Percentiles rank a stretch among this genome's conserved stretches.
These are phyloP conservation scores for Coilia nasus DNA, from an alignment of 2,797 vertebrate genomes.

Conservation along the genomic window DNA sequence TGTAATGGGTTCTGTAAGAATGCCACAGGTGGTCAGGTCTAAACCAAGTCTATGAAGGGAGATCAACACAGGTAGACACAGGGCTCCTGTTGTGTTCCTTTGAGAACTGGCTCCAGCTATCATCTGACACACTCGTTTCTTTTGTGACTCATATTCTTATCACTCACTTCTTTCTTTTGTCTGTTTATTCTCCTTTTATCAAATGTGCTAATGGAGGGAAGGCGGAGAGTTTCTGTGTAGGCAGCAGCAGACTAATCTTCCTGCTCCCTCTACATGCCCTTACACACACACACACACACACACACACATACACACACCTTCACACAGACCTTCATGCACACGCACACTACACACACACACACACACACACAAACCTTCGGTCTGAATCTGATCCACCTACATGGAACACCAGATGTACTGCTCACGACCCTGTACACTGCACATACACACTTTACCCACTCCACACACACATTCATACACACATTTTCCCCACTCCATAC, in stretches of 20 bases:
- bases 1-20: no score
- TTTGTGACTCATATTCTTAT: no score
- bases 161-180: background rate
- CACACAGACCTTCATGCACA: no score
- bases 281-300: no score
- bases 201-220: background rate
- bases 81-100: background rate
- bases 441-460: no score
- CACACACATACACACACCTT: no score
- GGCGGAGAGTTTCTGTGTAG: background rate
- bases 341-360: no score
- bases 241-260: background rate
- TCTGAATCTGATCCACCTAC: no score
- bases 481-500: no score
- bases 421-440: no score
- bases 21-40: background rate
- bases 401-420: background rate
- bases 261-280: background rate
- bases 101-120: background rate
- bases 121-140: background rate
- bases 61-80: background rate
- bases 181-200: conserved; percentile 3
- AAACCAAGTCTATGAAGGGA: background rate
- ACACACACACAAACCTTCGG: no score
- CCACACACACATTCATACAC: no score